Conservation (phyloP, 2,113 vertebrate species). For the Agapornis roseicollis region DNA sequence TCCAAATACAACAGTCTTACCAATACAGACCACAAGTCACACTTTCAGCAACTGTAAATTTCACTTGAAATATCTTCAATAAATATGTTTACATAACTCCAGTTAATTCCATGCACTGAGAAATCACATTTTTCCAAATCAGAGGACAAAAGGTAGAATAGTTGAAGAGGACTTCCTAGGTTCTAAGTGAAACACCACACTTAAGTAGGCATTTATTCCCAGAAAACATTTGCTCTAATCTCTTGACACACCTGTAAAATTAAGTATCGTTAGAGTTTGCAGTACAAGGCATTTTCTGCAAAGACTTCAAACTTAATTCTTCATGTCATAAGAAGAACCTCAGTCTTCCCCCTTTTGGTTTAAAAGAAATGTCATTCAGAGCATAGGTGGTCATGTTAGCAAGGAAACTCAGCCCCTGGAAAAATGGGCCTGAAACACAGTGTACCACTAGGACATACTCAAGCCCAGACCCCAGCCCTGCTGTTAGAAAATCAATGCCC, state of each 20-base stretch:
- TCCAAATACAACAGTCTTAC: not conserved
- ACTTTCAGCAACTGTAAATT: not conserved
- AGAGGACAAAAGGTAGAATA: not conserved
- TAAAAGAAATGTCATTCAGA: not conserved
- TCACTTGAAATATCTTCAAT: not conserved
- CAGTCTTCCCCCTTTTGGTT: not conserved
- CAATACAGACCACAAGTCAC: not conserved
- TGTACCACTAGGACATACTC: too few species aligned
- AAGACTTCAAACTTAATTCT: not conserved
- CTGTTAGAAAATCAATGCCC: not conserved
- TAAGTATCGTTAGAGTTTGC: not conserved
- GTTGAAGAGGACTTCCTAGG: not conserved
- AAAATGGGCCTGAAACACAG: not conserved
- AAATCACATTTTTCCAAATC: not conserved
- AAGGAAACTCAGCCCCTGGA: not conserved
- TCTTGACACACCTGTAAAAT: not conserved
- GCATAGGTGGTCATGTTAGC: not conserved
- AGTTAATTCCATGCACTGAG: not conserved
- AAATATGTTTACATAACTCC: not conserved
- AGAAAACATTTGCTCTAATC: not conserved
- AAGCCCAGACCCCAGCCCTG: not conserved
- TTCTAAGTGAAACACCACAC: not conserved
- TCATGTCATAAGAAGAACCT: not conserved
- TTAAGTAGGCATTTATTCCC: not conserved
- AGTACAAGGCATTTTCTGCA: not conserved